Base-by-base conservation (phyloP, 2,888 invertebrate species). In the Limnephilus marmoratus region DNA sequence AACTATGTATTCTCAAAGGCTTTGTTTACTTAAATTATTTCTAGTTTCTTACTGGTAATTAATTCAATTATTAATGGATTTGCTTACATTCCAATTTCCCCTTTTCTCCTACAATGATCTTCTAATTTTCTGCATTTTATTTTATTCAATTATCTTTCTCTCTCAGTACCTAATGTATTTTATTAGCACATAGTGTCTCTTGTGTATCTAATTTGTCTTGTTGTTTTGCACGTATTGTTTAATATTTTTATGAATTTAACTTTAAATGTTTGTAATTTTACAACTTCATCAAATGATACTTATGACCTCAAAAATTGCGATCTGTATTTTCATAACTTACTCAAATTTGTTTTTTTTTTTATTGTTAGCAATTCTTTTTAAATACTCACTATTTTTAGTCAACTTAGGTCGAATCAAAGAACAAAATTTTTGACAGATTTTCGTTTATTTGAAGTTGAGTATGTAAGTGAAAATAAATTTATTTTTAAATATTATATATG, bases 1-100 rank as follows among this genome's bases (percentile, higher is more conserved):
- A 82, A 34, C 29, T 34, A 34, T 82, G 29, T 82, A 82, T 82
- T 34, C 34, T 34, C 34, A 31, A 82, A 82, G 82, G 82, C 82
- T 82, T 31, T 15, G 34, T 82, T 68, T 82, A 82, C 82, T 82
- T 82, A 82, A 82, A 68, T 68, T 24, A 68, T 82, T 82, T 82
- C 18, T 82, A 31, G 29, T 82, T 82, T 82, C 34, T 82, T 18
- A 18, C 82, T 82, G 31, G 31, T 68, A n/a, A 68, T n/a, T 68
- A 68, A 9, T 68, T 68, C 68, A 82, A 29, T 15, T 82, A 12
- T 31, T 82, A 31, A 82, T 31, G 34, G 68, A 24, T 68, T 68
- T 82, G 34, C 13, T 82, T 31, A 82, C 82, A 82, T 82, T 82
- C 82, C 82, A 82, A n/a, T 68, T n/a, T 68, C 4, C 18, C 24